A percentile compares a stretch with the other conserved stretches of the same genome.
These are phyloP conservation scores for Tenrec ecaudatus DNA, from an alignment of 2,113 vertebrate species.

Conservation along the genomic window DNA sequence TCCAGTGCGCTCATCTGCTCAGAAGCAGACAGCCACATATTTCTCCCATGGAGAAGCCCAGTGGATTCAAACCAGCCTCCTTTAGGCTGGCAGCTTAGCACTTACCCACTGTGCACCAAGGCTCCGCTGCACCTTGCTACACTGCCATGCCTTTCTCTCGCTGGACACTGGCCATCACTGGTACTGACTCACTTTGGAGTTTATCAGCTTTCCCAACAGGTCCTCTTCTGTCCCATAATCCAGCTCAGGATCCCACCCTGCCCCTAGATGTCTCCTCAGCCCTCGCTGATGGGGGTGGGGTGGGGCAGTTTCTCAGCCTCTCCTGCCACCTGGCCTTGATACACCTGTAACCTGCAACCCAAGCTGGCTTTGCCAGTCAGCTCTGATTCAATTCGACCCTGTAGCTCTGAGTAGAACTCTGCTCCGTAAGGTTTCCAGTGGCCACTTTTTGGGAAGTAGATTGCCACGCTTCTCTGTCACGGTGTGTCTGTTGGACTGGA, in stretches of 20 bases:
- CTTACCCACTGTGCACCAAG: background rate
- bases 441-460: background rate
- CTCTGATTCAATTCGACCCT: background rate
- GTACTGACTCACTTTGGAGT: too few relatives aligned
- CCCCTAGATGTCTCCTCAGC: too few relatives aligned
- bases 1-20: background rate
- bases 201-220: background rate
- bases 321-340: too few relatives aligned
- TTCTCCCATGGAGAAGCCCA: background rate
- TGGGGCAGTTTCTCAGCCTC: too few relatives aligned
- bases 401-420: background rate
- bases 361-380: too few relatives aligned
- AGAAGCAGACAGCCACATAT: background rate
- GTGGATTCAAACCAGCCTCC: background rate
- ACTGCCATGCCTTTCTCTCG: background rate
- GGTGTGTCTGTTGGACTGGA: background rate
- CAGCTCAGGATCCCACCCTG: background rate
- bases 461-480: background rate
- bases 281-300: too few relatives aligned
- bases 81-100: background rate
- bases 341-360: too few relatives aligned
- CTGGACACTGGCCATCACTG: background rate
- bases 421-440: background rate
- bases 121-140: rapidly evolving
- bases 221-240: background rate